phyloP scores from a whole-genome alignment of 2,888 invertebrate genomes.

The Minunthozetes semirufus region DNA sequence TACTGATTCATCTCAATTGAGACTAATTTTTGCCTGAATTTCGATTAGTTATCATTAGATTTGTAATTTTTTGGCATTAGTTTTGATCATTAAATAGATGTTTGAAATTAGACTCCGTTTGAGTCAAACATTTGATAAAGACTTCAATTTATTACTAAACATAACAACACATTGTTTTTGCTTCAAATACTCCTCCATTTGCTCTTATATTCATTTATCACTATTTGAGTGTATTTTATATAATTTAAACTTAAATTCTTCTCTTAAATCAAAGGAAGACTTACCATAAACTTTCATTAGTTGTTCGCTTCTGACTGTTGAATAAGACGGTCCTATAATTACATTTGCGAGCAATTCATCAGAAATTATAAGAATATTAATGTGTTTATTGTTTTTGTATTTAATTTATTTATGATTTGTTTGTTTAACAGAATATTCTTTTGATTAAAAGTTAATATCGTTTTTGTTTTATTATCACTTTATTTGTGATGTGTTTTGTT shows the following conservation, averaged over 20 bases:
- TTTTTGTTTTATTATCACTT: no score
- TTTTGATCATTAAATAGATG: background rate
- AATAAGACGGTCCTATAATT: slow-evolving; percentile 38
- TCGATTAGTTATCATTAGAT: slow-evolving; percentile 26
- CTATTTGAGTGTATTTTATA: slow-evolving; percentile 12
- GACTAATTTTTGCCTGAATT: slow-evolving; percentile 21
- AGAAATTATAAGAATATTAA: background rate
- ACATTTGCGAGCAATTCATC: background rate
- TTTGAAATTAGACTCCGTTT: slow-evolving; percentile 20
- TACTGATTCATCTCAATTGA: slow-evolving; percentile 32
- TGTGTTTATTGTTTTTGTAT: background rate
- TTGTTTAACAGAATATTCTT: no score
- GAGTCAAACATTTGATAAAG: slow-evolving; percentile 6
- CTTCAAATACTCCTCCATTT: background rate
- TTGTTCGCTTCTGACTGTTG: slow-evolving; percentile 40
- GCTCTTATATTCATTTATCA: slow-evolving; percentile 9
- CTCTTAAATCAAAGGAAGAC: slow-evolving; percentile 9
- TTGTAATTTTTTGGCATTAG: slow-evolving; percentile 8
- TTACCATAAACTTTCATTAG: slow-evolving; percentile 42
- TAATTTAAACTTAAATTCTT: background rate
- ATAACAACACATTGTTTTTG: background rate
- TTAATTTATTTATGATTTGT: background rate
- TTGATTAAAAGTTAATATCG: background rate
- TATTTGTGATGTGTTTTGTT: background rate
- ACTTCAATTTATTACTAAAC: slow-evolving; percentile 17